Percentiles rank a stretch among this genome's conserved stretches.
phyloP scores from a whole-genome alignment of 2,888 invertebrate species.

The Metopia argyrocephala region DNA sequence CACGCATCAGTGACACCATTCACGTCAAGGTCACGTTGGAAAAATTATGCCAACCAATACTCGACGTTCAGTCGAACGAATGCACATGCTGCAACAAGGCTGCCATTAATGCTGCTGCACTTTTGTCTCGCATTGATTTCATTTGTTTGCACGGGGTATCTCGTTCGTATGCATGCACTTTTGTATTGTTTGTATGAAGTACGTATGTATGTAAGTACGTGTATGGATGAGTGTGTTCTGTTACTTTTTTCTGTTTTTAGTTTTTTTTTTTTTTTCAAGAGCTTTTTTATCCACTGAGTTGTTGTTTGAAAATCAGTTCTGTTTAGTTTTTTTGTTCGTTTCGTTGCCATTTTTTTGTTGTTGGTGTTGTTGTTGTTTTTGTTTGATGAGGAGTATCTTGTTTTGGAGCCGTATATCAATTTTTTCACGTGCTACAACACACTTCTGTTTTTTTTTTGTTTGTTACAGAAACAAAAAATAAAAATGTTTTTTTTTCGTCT shows the following conservation, averaged over 20 bases:
- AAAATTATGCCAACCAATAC: conserved; percentile 65
- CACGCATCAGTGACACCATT: conserved; percentile 64
- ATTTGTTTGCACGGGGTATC: neutral
- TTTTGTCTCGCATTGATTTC: conserved; percentile 47
- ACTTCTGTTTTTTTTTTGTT: conserved; percentile 59
- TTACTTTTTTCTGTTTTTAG: too few relatives aligned
- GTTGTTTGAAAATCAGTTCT: conserved; percentile 60
- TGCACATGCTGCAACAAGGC: conserved; percentile 60
- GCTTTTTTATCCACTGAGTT: conserved; percentile 40
- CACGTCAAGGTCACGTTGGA: conserved; percentile 64
- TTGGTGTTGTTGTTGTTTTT: conserved; percentile 1
- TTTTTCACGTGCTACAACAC: conserved; percentile 62
- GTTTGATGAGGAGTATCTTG: conserved; percentile 57
- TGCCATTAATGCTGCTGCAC: conserved; percentile 59
- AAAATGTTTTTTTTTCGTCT: neutral
- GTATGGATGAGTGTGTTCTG: conserved; percentile 1
- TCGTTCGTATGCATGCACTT: too few relatives aligned
- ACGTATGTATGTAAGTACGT: neutral
- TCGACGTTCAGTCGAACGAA: conserved; percentile 55
- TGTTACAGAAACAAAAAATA: too few relatives aligned
- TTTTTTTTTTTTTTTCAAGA: conserved; percentile 46
- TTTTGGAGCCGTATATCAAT: conserved; percentile 61
- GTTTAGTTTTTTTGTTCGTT: conserved; percentile 20
- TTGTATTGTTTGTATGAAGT: neutral
- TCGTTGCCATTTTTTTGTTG: conserved; percentile 1